Conservation (phyloP, 2,797 vertebrate species). For the Amblyraja radiata region DNA sequence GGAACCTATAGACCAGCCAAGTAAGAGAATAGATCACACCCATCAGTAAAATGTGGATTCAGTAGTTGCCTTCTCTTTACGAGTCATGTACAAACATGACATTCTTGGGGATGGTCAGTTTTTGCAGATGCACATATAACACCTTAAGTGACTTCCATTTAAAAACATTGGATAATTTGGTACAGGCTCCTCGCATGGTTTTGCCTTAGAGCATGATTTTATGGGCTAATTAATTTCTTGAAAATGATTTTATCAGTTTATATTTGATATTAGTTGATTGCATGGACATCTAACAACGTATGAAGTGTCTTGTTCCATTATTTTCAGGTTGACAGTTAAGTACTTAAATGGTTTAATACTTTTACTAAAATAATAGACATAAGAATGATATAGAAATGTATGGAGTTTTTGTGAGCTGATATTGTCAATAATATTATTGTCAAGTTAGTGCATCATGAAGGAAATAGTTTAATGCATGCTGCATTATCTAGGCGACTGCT, state of each 20-base stretch:
- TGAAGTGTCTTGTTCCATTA: background rate
- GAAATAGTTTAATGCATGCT: background rate
- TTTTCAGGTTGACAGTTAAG: background rate
- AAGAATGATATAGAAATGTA: background rate
- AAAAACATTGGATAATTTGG: too few species aligned
- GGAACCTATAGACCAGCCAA: too few species aligned
- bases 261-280: background rate
- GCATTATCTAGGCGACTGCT: background rate
- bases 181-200: too few species aligned
- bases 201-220: too few species aligned
- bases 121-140: too few species aligned
- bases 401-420: background rate
- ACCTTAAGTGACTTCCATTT: too few species aligned
- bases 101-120: too few species aligned
- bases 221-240: too few species aligned
- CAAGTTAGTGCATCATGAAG: background rate
- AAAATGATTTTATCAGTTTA: background rate
- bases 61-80: too few species aligned
- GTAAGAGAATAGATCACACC: too few species aligned
- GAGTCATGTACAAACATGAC: too few species aligned
- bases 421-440: background rate
- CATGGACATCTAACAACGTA: background rate
- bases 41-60: too few species aligned
- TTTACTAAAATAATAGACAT: background rate
- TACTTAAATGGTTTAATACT: background rate